Conservation (phyloP, 2,113 vertebrate species). For the Pluvianellus socialis region DNA sequence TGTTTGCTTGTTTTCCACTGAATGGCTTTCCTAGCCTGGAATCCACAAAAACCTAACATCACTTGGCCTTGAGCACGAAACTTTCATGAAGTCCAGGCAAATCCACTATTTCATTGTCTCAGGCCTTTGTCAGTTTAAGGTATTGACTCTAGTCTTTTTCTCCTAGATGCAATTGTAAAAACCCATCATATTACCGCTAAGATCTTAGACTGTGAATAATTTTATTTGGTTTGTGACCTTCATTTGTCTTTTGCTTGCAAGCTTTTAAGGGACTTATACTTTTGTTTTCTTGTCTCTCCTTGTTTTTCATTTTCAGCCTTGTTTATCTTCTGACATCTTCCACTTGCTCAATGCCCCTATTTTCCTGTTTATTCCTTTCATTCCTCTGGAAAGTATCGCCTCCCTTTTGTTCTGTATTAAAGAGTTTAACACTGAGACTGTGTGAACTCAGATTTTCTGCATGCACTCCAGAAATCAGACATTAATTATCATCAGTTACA, state of each 20-base stretch:
- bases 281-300: not conserved
- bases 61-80: not conserved
- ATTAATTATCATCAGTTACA: not conserved
- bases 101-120: not conserved
- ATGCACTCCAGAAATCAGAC: not conserved
- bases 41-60: not conserved
- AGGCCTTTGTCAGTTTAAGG: not conserved
- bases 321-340: not conserved
- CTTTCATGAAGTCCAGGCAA: not conserved
- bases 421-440: not conserved
- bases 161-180: not conserved
- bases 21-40: not conserved
- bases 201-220: not conserved
- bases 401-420: not conserved
- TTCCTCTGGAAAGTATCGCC: not conserved
- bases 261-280: not conserved
- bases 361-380: not conserved
- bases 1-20: not conserved
- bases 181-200: not conserved
- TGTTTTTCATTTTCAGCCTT: not conserved
- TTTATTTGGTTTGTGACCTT: not conserved
- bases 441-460: not conserved
- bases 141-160: not conserved
- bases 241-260: not conserved
- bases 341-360: not conserved